Evolutionary conservation across 1,140 invertebrate genomes (phyloP).

Genomic region (Yoshiicerus persimilis): DNA sequence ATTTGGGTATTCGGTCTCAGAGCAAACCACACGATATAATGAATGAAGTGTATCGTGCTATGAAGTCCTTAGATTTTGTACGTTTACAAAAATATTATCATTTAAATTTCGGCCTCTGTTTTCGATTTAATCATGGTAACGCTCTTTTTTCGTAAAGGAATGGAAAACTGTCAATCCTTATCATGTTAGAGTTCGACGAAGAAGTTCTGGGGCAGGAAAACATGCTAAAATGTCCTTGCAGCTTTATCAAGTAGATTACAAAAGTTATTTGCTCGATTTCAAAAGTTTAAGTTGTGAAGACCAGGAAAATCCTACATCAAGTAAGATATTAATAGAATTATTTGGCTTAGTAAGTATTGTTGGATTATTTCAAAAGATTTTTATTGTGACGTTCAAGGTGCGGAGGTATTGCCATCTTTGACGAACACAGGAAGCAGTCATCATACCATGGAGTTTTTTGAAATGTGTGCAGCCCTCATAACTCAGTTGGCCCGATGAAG

Average conservation of each 20-base stretch:
- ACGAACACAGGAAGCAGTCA: constrained; percentile 62
- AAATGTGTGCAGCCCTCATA: constrained; percentile 98
- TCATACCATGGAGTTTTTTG: constrained; percentile 99
- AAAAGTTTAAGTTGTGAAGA: constrained; percentile 77
- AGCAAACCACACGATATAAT: constrained; percentile 99
- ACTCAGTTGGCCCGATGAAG: constrained; percentile 88
- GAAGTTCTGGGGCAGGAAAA: constrained; percentile 74
- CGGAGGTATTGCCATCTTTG: constrained; percentile 38
- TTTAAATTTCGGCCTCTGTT: no score
- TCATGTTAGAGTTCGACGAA: constrained; percentile 84
- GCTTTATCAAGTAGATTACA: constrained; percentile 97
- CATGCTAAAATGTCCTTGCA: constrained; percentile 97
- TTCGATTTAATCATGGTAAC: constrained; percentile 48
- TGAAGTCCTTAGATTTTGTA: constrained; percentile 95
- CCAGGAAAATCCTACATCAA: constrained; percentile 65
- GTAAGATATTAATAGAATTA: constrained; percentile 11
- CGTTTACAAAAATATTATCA: no score
- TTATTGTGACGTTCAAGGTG: constrained; percentile 26
- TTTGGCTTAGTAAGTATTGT: not conserved
- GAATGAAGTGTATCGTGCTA: constrained; percentile 98
- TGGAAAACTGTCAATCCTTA: constrained; percentile 98
- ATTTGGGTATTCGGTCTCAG: constrained; percentile 96
- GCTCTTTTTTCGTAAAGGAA: constrained; percentile 63
- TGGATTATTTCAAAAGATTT: not conserved
- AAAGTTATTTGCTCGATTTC: constrained; percentile 96